phyloP scores from a whole-genome alignment of 1,140 invertebrate genomes.

The Drosophila simulans region DNA sequence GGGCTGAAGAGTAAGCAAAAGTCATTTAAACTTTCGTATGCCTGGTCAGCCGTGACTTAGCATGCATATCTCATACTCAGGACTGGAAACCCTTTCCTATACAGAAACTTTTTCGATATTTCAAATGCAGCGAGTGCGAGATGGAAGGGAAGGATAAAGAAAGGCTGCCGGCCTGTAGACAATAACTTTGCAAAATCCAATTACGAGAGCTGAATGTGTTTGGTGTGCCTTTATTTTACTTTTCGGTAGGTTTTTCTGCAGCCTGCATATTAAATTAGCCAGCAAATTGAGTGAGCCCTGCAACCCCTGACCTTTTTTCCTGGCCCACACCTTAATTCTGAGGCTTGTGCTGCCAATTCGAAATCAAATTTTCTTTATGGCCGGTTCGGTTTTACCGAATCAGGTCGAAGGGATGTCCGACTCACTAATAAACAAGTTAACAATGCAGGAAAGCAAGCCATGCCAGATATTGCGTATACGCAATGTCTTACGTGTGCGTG shows the following conservation, averaged over 20 bases:
- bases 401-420: constrained; percentile 20
- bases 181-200: constrained; percentile 78
- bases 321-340: neutral
- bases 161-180: constrained; percentile 44
- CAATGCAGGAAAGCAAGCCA: constrained; percentile 29
- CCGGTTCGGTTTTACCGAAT: constrained; percentile 31
- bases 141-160: constrained; percentile 6
- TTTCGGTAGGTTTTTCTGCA: constrained; percentile 47
- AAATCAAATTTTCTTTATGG: constrained; percentile 74
- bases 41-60: constrained; percentile 73
- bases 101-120: constrained; percentile 78
- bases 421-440: constrained; percentile 45
- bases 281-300: constrained; percentile 64
- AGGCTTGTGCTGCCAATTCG: constrained; percentile 55
- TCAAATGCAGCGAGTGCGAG: constrained; percentile 62
- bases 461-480: constrained; percentile 50
- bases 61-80: constrained; percentile 61
- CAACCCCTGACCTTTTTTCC: constrained; percentile 35
- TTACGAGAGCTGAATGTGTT: constrained; percentile 53
- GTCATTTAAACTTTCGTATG: constrained; percentile 77
- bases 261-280: constrained; percentile 80
- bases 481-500: constrained; percentile 63
- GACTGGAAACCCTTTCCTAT: constrained; percentile 40
- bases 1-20: constrained; percentile 69
- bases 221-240: constrained; percentile 40